These are phyloP conservation scores for Pseudococcus longispinus DNA, from an alignment of 2,888 invertebrate genomes.

Conservation along the genomic window DNA sequence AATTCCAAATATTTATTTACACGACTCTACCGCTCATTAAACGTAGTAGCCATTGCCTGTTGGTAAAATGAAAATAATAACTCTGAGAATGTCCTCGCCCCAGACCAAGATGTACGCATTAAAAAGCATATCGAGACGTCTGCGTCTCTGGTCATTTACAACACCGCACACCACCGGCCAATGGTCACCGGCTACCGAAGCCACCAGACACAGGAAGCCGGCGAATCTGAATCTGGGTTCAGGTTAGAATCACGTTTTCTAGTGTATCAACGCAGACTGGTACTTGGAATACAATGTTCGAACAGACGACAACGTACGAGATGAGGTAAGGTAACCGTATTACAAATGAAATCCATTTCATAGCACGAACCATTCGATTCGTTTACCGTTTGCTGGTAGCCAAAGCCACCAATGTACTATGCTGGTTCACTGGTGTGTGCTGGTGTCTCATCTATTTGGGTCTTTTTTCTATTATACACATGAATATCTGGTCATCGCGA, in stretches of 20 bases:
- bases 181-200: not conserved
- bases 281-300: not conserved
- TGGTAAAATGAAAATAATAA: not conserved
- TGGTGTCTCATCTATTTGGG: too few species aligned
- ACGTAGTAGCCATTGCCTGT: not conserved
- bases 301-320: not conserved
- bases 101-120: too few species aligned
- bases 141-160: not conserved
- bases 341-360: not conserved
- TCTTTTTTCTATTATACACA: not conserved
- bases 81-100: not conserved
- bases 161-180: not conserved
- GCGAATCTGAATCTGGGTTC: conserved; percentile 37
- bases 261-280: not conserved
- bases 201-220: conserved; percentile 19
- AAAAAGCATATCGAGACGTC: not conserved
- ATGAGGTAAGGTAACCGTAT: not conserved
- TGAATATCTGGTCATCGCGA: not conserved
- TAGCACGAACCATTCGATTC: not conserved
- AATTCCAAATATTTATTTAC: not conserved
- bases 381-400: not conserved
- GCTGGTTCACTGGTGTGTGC: too few species aligned
- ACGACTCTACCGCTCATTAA: not conserved
- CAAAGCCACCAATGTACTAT: not conserved
- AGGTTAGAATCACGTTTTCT: conserved; percentile 11